Percentiles rank a stretch among this genome's conserved stretches.
Evolutionary conservation across 1,140 invertebrate species (phyloP).

Genomic region (Halyomorpha halys): DNA sequence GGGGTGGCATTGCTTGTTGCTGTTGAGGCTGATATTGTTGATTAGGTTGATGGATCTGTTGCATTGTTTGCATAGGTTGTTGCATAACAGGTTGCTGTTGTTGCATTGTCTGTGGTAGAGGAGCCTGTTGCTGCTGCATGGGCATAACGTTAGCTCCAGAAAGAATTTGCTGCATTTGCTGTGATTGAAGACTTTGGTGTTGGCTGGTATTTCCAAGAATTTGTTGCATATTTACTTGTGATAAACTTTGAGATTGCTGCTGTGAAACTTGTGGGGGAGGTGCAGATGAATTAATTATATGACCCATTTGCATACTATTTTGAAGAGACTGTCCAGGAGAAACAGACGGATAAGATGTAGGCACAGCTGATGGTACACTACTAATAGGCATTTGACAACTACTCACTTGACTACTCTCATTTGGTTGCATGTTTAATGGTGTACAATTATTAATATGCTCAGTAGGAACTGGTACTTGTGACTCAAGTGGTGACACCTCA

Average conservation of each 20-base stretch:
- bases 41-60: constrained; percentile 35
- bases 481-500: neutral
- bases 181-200: constrained; percentile 43
- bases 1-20: constrained; percentile 41
- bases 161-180: constrained; percentile 44
- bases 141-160: constrained; percentile 36
- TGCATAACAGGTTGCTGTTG: constrained; percentile 35
- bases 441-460: constrained; percentile 1
- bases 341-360: constrained; percentile 27
- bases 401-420: constrained; percentile 22
- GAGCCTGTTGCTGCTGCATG: constrained; percentile 37
- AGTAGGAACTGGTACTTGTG: neutral
- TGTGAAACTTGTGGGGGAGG: constrained; percentile 39
- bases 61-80: constrained; percentile 4
- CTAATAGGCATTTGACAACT: constrained; percentile 37
- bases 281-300: constrained; percentile 36
- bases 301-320: constrained; percentile 28
- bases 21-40: constrained; percentile 36
- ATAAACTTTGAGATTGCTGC: constrained; percentile 33
- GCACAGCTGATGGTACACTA: constrained; percentile 31
- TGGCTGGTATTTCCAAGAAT: constrained; percentile 26
- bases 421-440: constrained; percentile 22
- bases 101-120: constrained; percentile 39
- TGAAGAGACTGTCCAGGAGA: constrained; percentile 34
- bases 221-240: constrained; percentile 37